Conservation (phyloP, 2,888 invertebrate genomes). For the Tillus elongatus region DNA sequence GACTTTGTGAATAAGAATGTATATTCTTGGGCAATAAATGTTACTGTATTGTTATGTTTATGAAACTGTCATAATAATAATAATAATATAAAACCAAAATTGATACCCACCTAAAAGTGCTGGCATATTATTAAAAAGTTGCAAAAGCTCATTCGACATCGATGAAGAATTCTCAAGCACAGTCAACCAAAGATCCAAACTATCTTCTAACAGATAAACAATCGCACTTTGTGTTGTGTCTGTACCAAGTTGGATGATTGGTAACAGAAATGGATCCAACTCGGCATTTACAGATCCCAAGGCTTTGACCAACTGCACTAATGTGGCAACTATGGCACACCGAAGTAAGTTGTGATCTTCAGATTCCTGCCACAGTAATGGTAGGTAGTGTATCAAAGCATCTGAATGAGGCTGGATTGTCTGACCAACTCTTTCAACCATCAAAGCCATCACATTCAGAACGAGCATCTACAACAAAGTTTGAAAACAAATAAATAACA, state of each 20-base stretch:
- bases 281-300: conserved; percentile 46
- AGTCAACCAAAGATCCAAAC: conserved; percentile 81
- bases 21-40: too few species aligned
- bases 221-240: conserved; percentile 70
- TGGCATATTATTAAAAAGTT: conserved; percentile 65
- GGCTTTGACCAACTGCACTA: conserved; percentile 76
- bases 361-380: conserved; percentile 81
- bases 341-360: conserved; percentile 81
- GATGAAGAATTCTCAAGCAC: conserved; percentile 68
- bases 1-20: too few species aligned
- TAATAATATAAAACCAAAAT: conserved; percentile 11
- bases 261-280: conserved; percentile 55
- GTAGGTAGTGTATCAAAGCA: conserved; percentile 72
- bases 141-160: conserved; percentile 57
- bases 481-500: too few species aligned
- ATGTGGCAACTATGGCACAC: conserved; percentile 80
- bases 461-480: conserved; percentile 70
- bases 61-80: too few species aligned
- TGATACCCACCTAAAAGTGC: conserved; percentile 56
- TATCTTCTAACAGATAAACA: conserved; percentile 87
- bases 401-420: conserved; percentile 61
- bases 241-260: conserved; percentile 64
- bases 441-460: conserved; percentile 77
- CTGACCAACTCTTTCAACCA: conserved; percentile 77
- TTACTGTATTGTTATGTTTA: too few species aligned